Conservation (phyloP, 2,888 invertebrate species). For the Xylota sylvarum region DNA sequence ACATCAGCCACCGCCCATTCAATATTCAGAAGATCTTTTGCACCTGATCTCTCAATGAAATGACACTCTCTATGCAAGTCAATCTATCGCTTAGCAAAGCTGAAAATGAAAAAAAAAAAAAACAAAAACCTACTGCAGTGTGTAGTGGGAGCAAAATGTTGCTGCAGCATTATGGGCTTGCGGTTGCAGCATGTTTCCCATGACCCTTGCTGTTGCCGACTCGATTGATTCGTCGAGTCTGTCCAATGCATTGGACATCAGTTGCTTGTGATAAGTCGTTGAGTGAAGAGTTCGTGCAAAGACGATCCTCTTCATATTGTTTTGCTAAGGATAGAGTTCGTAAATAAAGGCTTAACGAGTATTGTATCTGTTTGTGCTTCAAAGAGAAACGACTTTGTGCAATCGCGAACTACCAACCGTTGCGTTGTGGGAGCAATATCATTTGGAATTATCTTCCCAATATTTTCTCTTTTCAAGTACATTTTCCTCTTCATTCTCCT, state of each 20-base stretch:
- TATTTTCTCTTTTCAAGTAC: slow-evolving; percentile 68
- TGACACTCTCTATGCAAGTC: slow-evolving; percentile 6
- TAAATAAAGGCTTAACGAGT: slow-evolving; percentile 3
- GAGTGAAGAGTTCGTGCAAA: slow-evolving; percentile 52
- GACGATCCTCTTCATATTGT: slow-evolving; percentile 6
- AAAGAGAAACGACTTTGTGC: slow-evolving; percentile 28
- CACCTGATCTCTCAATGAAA: slow-evolving; percentile 20
- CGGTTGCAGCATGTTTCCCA: slow-evolving; percentile 72
- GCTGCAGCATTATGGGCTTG: slow-evolving; percentile 71
- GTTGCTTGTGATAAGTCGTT: slow-evolving; percentile 63
- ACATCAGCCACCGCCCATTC: slow-evolving; percentile 65
- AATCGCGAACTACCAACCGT: not conserved
- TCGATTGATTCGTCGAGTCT: slow-evolving; percentile 47
- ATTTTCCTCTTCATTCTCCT: slow-evolving; percentile 50
- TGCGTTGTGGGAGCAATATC: slow-evolving; percentile 27
- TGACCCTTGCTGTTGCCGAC: slow-evolving; percentile 59
- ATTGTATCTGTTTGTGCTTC: not conserved
- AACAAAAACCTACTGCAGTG: not conserved
- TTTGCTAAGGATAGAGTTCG: not conserved
- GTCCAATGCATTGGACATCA: slow-evolving; percentile 57
- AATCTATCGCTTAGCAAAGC: not conserved
- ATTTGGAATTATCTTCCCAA: slow-evolving; percentile 43
- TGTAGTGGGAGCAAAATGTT: slow-evolving; percentile 60
- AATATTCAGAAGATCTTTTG: slow-evolving; percentile 37
- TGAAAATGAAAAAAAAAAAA: not conserved